phyloP scores from a whole-genome alignment of 2,888 invertebrate genomes.

The Caenorhabditis panamensis region DNA sequence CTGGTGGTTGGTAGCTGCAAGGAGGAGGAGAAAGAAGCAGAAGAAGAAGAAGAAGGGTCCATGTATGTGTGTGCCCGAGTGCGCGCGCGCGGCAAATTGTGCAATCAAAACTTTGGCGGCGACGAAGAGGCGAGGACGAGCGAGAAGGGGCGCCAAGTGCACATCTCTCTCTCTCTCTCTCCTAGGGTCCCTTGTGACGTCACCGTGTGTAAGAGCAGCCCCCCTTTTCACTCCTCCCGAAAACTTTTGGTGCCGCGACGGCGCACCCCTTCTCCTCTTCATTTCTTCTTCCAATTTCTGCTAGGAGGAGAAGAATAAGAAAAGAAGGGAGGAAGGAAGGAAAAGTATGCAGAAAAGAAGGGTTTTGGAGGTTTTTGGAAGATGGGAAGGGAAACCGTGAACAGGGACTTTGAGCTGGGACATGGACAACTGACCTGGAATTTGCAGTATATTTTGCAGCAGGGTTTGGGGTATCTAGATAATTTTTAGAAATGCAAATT shows the following conservation, averaged over 20 bases:
- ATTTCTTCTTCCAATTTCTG: conserved; percentile 38
- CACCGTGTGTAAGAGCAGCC: conserved; percentile 18
- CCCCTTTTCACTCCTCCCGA: background rate
- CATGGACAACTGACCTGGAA: too few relatives aligned
- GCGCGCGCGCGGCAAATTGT: conserved; percentile 53
- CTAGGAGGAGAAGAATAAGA: conserved; percentile 10
- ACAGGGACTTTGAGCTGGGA: too few relatives aligned
- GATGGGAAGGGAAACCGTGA: too few relatives aligned
- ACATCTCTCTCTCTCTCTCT: conserved; percentile 24
- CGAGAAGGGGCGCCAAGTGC: conserved; percentile 48
- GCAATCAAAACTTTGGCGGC: conserved; percentile 57
- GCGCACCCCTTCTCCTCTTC: background rate
- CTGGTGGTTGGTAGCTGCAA: too few relatives aligned
- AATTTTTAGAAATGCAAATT: too few relatives aligned
- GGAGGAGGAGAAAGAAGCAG: background rate
- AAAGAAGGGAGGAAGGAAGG: background rate
- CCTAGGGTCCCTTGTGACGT: conserved; percentile 50
- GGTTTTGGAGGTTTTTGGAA: too few relatives aligned
- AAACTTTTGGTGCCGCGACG: conserved; percentile 8
- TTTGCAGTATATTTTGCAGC: too few relatives aligned
- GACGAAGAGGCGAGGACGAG: too few relatives aligned
- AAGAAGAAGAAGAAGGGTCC: background rate
- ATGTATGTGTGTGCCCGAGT: background rate
- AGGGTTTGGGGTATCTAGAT: too few relatives aligned
- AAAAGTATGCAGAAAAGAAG: too few relatives aligned